phyloP scores from a whole-genome alignment of 2,797 vertebrate species.

The Pipistrellus nathusii region DNA sequence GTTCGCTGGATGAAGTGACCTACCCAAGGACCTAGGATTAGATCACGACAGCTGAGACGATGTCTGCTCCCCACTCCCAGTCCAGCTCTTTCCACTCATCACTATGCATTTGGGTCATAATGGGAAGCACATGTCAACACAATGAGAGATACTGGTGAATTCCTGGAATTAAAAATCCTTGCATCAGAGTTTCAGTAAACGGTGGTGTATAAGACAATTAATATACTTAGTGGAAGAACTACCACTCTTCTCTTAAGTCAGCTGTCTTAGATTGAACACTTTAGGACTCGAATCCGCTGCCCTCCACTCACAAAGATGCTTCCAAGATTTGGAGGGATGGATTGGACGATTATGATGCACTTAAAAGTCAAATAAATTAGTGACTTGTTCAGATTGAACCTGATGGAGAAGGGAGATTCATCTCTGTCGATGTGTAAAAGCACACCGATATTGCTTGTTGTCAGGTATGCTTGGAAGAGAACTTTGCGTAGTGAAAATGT shows the following conservation, averaged over 20 bases:
- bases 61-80: neutral
- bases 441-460: neutral
- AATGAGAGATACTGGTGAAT: neutral
- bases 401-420: slow-evolving; percentile 2
- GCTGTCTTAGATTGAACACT: neutral
- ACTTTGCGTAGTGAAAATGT: neutral
- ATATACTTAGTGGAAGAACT: slow-evolving; percentile 24
- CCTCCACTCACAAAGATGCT: neutral
- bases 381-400: slow-evolving; percentile 44
- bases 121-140: slow-evolving; percentile 51
- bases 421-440: neutral
- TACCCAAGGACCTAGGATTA: slow-evolving; percentile 8
- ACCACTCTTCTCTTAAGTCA: neutral
- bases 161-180: slow-evolving; percentile 62
- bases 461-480: slow-evolving; percentile 16
- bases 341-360: neutral
- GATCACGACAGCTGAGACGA: neutral
- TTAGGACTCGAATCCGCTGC: neutral
- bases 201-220: neutral
- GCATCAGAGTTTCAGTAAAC: slow-evolving; percentile 67
- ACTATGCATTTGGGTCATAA: slow-evolving; percentile 37
- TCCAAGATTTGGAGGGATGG: neutral
- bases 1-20: neutral
- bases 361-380: neutral
- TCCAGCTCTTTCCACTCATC: slow-evolving; percentile 8